Conservation (phyloP, 2,797 vertebrate genomes). For the Anableps anableps region DNA sequence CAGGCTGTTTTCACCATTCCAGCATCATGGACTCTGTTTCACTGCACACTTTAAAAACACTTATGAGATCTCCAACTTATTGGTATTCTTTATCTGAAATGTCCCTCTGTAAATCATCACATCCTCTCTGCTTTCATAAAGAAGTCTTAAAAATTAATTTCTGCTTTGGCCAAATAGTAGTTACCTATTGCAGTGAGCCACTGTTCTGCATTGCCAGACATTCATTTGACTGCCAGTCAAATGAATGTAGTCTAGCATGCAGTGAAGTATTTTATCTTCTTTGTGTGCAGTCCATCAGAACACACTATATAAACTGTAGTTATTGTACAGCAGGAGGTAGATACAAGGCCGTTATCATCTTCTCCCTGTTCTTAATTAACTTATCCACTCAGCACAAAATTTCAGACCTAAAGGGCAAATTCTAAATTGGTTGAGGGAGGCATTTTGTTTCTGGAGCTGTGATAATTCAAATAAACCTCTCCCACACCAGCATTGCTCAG, state of each 20-base stretch:
- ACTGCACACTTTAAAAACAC: slow-evolving; percentile 1
- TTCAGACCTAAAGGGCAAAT: slow-evolving; percentile 58
- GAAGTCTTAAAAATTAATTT: neutral
- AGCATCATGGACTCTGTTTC: neutral
- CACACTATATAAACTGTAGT: slow-evolving; percentile 62
- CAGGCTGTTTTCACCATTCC: neutral
- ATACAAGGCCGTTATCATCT: slow-evolving; percentile 64
- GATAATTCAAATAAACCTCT: slow-evolving; percentile 68
- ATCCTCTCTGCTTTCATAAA: neutral
- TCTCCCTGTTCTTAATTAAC: slow-evolving; percentile 69
- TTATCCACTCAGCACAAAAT: slow-evolving; percentile 66
- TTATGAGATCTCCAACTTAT: neutral
- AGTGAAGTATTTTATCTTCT: slow-evolving; percentile 49
- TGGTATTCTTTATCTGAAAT: neutral
- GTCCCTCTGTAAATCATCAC: neutral
- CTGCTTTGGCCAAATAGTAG: neutral
- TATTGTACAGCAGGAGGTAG: slow-evolving; percentile 56
- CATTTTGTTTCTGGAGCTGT: slow-evolving; percentile 56
- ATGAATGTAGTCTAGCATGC: slow-evolving; percentile 29
- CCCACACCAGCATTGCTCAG: slow-evolving; percentile 42
- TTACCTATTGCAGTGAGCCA: neutral
- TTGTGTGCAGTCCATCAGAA: slow-evolving; percentile 29
- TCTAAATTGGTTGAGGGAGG: slow-evolving; percentile 66
- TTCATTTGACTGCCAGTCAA: slow-evolving; percentile 14
- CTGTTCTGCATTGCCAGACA: slow-evolving; percentile 22